Conservation (phyloP, 2,888 invertebrate species). For the Theodoxus fluviatilis region DNA sequence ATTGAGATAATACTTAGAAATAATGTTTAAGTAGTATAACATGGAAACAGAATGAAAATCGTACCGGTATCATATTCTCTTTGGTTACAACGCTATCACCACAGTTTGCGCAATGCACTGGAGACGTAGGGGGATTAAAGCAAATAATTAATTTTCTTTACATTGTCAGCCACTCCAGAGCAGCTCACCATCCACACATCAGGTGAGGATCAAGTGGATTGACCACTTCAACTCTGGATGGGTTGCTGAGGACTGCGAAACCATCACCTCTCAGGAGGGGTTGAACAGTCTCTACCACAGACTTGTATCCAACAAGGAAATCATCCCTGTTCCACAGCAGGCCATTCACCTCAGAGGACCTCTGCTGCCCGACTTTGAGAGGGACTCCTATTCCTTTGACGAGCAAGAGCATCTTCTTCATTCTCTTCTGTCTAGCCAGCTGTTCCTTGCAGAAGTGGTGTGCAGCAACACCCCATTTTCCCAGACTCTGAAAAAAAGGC, state of each 20-base stretch:
- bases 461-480: slow-evolving; percentile 72
- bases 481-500: slow-evolving; percentile 69
- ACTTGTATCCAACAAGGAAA: slow-evolving; percentile 68
- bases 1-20: no score
- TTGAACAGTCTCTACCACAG: slow-evolving; percentile 70
- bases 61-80: no score
- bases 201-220: slow-evolving; percentile 68
- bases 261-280: slow-evolving; percentile 69
- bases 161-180: not conserved
- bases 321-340: slow-evolving; percentile 52
- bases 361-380: slow-evolving; percentile 70
- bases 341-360: slow-evolving; percentile 62
- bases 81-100: no score
- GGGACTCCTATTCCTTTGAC: slow-evolving; percentile 62
- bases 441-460: slow-evolving; percentile 70
- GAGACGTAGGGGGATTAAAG: no score
- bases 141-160: no score
- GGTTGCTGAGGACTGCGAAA: slow-evolving; percentile 71
- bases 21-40: no score
- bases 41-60: no score
- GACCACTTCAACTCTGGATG: slow-evolving; percentile 72
- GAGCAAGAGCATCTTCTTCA: slow-evolving; percentile 71
- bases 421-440: slow-evolving; percentile 69
- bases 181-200: slow-evolving; percentile 31
- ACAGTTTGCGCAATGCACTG: no score